These are phyloP conservation scores for Portevinia maculata DNA, from an alignment of 2,888 invertebrate genomes.

Conservation along the genomic window DNA sequence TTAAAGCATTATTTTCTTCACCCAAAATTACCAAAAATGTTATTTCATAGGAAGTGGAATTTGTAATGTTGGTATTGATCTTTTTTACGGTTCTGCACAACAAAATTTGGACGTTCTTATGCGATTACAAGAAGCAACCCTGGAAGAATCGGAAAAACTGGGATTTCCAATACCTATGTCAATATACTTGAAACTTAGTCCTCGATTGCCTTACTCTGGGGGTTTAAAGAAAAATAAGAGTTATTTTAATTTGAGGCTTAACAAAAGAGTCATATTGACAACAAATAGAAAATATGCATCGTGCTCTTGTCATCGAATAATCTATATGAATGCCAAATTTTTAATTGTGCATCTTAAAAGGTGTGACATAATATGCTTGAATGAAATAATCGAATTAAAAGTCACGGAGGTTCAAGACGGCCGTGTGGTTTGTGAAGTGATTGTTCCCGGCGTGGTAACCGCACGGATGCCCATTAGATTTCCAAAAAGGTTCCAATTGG, in stretches of 20 bases:
- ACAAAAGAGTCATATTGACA: conserved; percentile 74
- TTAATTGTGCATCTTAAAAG: conserved; percentile 76
- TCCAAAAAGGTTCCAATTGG: conserved; percentile 75
- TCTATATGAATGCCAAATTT: conserved; percentile 79
- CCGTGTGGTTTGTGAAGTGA: conserved; percentile 76
- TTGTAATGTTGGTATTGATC: conserved; percentile 77
- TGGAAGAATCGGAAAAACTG: conserved; percentile 76
- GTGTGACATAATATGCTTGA: conserved; percentile 79
- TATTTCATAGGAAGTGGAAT: conserved; percentile 44
- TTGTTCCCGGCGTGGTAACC: conserved; percentile 75
- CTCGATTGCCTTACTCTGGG: conserved; percentile 79
- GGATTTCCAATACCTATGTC: conserved; percentile 78
- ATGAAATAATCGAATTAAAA: conserved; percentile 77
- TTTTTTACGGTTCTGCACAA: conserved; percentile 77
- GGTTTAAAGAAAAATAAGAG: conserved; percentile 65
- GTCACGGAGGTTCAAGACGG: conserved; percentile 67
- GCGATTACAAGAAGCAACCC: conserved; percentile 77
- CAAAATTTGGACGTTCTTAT: conserved; percentile 77
- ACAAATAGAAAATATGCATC: conserved; percentile 76
- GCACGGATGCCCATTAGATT: conserved; percentile 78
- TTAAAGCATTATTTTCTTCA: too few relatives aligned
- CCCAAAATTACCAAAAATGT: neutral
- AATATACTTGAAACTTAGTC: conserved; percentile 77
- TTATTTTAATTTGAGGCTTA: conserved; percentile 59
- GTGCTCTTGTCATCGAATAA: conserved; percentile 40